Conservation (phyloP, 1,140 invertebrate species). For the Antheraea pernyi region DNA sequence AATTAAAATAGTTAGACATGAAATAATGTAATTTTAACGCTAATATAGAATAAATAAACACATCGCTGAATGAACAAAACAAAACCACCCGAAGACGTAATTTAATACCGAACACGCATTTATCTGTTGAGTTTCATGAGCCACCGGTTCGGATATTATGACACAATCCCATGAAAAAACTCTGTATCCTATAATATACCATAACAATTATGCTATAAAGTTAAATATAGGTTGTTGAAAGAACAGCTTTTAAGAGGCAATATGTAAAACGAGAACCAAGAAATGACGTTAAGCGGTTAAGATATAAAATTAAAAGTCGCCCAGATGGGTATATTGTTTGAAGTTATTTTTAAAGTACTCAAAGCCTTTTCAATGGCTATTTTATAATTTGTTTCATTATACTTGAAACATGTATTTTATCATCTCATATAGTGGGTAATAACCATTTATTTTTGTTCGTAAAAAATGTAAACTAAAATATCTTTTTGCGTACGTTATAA, state of each 20-base stretch:
- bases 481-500: too few species aligned
- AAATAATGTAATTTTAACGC: too few species aligned
- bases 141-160: constrained; percentile 59
- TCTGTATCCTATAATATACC: constrained; percentile 28
- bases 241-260: constrained; percentile 34
- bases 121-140: constrained; percentile 66
- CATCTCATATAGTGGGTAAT: background rate
- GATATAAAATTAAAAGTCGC: constrained; percentile 15
- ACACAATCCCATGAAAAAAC: constrained; percentile 44
- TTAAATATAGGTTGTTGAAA: constrained; percentile 24
- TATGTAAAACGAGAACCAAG: constrained; percentile 53
- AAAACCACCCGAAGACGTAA: constrained; percentile 39
- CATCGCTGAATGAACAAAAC: background rate
- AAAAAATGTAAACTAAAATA: too few species aligned
- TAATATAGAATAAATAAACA: too few species aligned
- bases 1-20: too few species aligned
- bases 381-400: too few species aligned
- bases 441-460: too few species aligned
- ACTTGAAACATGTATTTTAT: background rate
- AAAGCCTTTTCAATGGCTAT: too few species aligned
- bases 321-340: constrained; percentile 5
- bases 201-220: constrained; percentile 25
- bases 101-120: constrained; percentile 63
- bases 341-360: background rate
- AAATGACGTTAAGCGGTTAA: constrained; percentile 41